Evolutionary conservation across 2,797 vertebrate species (phyloP).

Genomic region (Amblyopsis hoosieri): DNA sequence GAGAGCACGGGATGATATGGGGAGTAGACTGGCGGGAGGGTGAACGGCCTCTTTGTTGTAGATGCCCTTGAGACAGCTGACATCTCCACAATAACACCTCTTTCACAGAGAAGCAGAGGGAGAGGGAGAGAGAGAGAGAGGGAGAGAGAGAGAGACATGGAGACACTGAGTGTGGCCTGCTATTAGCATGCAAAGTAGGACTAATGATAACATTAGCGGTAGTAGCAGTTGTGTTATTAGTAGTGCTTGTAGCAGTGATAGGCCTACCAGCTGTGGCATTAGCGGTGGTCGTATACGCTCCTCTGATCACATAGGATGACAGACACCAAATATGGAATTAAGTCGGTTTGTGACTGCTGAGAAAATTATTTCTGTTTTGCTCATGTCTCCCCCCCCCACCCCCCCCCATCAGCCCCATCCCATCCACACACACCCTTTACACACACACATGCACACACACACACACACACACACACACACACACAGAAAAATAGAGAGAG

Average conservation of each 20-base stretch:
- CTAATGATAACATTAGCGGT: slow-evolving; percentile 24
- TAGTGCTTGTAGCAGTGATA: slow-evolving; percentile 2
- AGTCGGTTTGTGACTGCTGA: slow-evolving; percentile 17
- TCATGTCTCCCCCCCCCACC: no score
- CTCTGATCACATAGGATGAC: no score
- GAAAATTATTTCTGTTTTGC: slow-evolving; percentile 7
- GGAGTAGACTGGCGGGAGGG: slow-evolving; percentile 45
- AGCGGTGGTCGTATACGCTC: neutral
- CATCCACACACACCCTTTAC: neutral
- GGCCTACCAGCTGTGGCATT: slow-evolving; percentile 5
- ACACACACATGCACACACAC: slow-evolving; percentile 16
- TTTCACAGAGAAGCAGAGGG: slow-evolving; percentile 58
- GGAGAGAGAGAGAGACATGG: slow-evolving; percentile 39
- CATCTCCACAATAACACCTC: slow-evolving; percentile 76
- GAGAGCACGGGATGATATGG: slow-evolving; percentile 63
- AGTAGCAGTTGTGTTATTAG: slow-evolving; percentile 10
- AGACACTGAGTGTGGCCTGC: slow-evolving; percentile 31
- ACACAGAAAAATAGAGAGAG: slow-evolving; percentile 36
- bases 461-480: slow-evolving; percentile 29
- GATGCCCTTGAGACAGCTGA: slow-evolving; percentile 82
- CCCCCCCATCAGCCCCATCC: no score
- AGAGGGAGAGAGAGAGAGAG: slow-evolving; percentile 26
- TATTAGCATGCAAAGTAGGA: slow-evolving; percentile 31
- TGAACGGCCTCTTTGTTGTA: slow-evolving; percentile 81
- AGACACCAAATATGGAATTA: neutral